Evolutionary conservation across 2,113 vertebrate species (phyloP), one percentile per base, ranked within the genome.

Genomic region (Calyptommatus sinebrachiatus): DNA sequence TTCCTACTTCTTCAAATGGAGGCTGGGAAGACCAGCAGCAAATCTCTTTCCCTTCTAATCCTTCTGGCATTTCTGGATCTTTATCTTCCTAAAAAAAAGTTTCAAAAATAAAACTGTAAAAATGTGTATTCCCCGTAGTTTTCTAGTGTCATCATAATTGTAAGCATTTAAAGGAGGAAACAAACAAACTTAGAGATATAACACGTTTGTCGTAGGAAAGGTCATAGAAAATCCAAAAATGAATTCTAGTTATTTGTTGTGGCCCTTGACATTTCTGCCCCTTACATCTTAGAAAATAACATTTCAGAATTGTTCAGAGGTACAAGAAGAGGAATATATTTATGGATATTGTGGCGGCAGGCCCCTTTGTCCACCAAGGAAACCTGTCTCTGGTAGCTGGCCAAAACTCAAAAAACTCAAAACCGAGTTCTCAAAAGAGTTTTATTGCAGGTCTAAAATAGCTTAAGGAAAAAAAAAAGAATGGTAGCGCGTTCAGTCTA

Each of bases 211-310:
- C 29, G 60, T 70, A 60, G 67, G 70, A 78, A 60, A 78, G 76
- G 66, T 78, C 50, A n/a, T n/a, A 78, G 66, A 78, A 76, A 77
- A 78, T 78, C 50, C 50, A 66, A 70, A 60, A 78, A 6, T 70
- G 24, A 66, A 70, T 70, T 78, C 66, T 70, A 70, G 77, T 78
- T 70, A 60, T 70, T 78, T 78, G 41, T 11, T 70, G 10, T 61
- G n/a, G 8, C 60, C 31, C 31, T 70, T 78, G 77, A 61, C 67
- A 70, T 60, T 7, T 70, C 14, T 60, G 12, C 14, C 66, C 29
- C 67, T 78, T 70, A 70, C 8, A 60, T 70, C 60, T 45, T 29
- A n/a, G 50, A 78, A 78, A 78, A 53, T 45, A 78, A 70, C 41
- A 50, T 78, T 78, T 41, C 50, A 70, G n/a, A 68, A 70, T 61